Conservation (phyloP, 2,888 invertebrate species). For the Eupithecia pulchellata region DNA sequence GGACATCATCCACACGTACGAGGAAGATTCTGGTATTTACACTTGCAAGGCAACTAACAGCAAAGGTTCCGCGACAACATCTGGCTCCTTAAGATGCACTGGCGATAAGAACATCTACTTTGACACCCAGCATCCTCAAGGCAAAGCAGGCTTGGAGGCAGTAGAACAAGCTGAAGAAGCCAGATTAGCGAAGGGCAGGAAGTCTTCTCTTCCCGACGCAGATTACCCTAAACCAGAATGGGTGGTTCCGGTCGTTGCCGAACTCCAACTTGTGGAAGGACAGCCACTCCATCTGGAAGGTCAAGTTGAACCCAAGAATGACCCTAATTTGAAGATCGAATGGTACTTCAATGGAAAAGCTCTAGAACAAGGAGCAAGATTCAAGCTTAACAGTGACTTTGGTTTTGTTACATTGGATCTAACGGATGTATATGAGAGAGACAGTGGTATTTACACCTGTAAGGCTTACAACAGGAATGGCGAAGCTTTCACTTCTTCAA, state of each 20-base stretch:
- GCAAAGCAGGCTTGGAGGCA: constrained; percentile 94
- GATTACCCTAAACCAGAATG: constrained; percentile 94
- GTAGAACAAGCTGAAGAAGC: constrained; percentile 96
- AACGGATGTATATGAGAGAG: constrained; percentile 95
- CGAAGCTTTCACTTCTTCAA: constrained; percentile 96
- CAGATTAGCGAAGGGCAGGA: constrained; percentile 89
- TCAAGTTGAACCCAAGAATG: constrained; percentile 96
- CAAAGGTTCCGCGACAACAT: constrained; percentile 95
- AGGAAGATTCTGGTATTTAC: constrained; percentile 96
- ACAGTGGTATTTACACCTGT: constrained; percentile 97
- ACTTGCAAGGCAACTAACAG: constrained; percentile 95
- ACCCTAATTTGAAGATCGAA: constrained; percentile 95
- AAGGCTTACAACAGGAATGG: constrained; percentile 95
- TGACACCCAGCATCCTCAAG: constrained; percentile 98
- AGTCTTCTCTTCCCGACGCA: constrained; percentile 89
- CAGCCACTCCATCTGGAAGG: constrained; percentile 96
- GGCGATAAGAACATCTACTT: constrained; percentile 91
- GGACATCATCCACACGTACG: constrained; percentile 94
- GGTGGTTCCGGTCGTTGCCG: constrained; percentile 92
- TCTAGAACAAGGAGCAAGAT: constrained; percentile 94
- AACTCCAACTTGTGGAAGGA: constrained; percentile 92
- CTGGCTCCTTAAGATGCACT: constrained; percentile 94
- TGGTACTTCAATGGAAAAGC: constrained; percentile 97
- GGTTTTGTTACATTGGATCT: constrained; percentile 98
- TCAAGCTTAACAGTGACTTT: constrained; percentile 97